phyloP scores from a whole-genome alignment of 2,888 invertebrate species.

The Palloptera scutellata region DNA sequence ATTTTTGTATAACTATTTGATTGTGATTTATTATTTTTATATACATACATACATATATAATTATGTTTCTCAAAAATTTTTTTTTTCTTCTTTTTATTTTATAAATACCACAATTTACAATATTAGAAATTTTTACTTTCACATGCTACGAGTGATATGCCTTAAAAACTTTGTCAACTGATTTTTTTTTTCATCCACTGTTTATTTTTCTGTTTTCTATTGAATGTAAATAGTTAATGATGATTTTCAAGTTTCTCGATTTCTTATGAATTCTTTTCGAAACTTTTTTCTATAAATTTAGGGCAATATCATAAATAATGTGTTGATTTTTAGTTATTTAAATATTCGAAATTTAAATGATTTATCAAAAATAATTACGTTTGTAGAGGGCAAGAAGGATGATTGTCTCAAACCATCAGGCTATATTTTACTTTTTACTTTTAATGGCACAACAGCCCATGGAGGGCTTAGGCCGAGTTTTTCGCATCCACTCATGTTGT shows the following conservation, averaged over 20 bases:
- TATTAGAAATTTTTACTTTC: slow-evolving; percentile 28
- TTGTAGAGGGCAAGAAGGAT: too few relatives aligned
- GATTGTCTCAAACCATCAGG: too few relatives aligned
- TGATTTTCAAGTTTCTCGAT: not conserved
- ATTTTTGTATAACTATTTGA: not conserved
- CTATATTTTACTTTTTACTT: too few relatives aligned
- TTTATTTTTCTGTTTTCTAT: too few relatives aligned
- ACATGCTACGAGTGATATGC: not conserved
- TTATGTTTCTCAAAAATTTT: too few relatives aligned
- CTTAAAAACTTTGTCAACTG: not conserved
- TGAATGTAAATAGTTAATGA: not conserved
- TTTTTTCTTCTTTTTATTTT: not conserved
- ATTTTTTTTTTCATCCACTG: not conserved
- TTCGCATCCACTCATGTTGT: too few relatives aligned
- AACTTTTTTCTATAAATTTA: not conserved
- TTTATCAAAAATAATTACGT: too few relatives aligned
- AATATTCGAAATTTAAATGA: not conserved
- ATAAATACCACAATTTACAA: not conserved
- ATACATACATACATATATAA: not conserved
- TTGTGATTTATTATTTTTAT: slow-evolving; percentile 2
- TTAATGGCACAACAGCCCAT: too few relatives aligned
- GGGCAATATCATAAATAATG: not conserved
- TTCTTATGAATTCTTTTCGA: not conserved
- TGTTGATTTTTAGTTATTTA: slow-evolving; percentile 7
- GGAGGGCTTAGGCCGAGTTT: too few relatives aligned